A percentile compares a stretch with the other conserved stretches of the same genome.
Conservation (phyloP, 2,888 invertebrate species). For the Tethea ocularis region DNA sequence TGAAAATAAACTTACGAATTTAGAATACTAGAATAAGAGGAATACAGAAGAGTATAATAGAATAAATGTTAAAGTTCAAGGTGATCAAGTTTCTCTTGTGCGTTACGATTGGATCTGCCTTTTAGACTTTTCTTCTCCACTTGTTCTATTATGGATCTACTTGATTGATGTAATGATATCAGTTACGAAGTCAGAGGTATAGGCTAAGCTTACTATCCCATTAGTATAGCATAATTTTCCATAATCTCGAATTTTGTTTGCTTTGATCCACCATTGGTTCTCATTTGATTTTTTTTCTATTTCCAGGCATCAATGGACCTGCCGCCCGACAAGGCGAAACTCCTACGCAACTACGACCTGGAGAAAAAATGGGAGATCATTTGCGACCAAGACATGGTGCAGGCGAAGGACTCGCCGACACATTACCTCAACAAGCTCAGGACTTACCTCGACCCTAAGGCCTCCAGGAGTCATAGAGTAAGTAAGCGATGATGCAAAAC, state of each 20-base stretch:
- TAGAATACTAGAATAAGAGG: background rate
- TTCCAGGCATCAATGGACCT: conserved; percentile 99
- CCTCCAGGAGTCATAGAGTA: conserved; percentile 97
- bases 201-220: background rate
- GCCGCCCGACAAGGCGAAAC: conserved; percentile 99
- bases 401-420: conserved; percentile 98
- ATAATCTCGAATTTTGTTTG: background rate
- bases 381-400: conserved; percentile 99
- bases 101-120: too few species aligned
- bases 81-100: too few species aligned
- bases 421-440: conserved; percentile 98
- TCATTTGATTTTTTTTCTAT: conserved; percentile 17
- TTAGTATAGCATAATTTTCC: background rate
- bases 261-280: background rate
- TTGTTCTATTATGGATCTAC: too few species aligned
- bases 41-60: background rate
- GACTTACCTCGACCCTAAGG: conserved; percentile 98
- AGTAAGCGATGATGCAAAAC: conserved; percentile 81
- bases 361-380: conserved; percentile 99
- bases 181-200: background rate
- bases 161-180: too few species aligned
- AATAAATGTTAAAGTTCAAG: too few species aligned
- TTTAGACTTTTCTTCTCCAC: too few species aligned
- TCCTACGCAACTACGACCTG: conserved; percentile 96
- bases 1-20: background rate